Conservation (phyloP, 2,797 vertebrate species). For the Cheirogaleus major region DNA sequence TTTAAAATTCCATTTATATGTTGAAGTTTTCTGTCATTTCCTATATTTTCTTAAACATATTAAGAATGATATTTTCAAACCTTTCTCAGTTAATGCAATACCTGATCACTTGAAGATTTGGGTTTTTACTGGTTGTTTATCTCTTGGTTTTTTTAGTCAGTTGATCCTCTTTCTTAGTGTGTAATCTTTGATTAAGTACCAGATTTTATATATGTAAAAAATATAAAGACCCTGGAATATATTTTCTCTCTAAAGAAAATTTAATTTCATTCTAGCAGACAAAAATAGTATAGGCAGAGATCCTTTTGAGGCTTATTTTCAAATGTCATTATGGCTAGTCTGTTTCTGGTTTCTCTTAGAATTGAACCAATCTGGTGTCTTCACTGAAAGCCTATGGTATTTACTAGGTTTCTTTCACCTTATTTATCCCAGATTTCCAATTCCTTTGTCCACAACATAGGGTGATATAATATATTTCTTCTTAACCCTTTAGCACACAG, state of each 20-base stretch:
- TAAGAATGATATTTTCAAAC: not conserved
- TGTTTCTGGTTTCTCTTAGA: not conserved
- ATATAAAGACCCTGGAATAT: not conserved
- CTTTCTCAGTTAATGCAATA: not conserved
- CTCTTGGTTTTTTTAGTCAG: slow-evolving; percentile 8
- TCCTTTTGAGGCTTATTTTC: not conserved
- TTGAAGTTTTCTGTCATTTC: not conserved
- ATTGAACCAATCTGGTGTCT: not conserved
- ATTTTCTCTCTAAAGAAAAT: not conserved
- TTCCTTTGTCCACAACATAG: not conserved
- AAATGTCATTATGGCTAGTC: not conserved
- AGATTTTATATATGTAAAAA: not conserved
- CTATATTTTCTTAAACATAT: not conserved
- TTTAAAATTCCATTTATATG: not conserved
- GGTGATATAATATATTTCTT: not conserved
- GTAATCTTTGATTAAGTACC: not conserved
- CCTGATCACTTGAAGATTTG: not conserved
- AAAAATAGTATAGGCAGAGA: not conserved
- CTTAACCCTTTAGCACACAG: not conserved
- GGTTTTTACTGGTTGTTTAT: not conserved
- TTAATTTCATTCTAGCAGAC: not conserved
- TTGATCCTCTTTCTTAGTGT: not conserved
- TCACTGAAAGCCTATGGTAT: not conserved
- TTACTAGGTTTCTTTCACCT: not conserved
- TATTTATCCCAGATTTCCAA: not conserved